phyloP scores from a whole-genome alignment of 2,797 vertebrate genomes.

The Gadopsis marmoratus region DNA sequence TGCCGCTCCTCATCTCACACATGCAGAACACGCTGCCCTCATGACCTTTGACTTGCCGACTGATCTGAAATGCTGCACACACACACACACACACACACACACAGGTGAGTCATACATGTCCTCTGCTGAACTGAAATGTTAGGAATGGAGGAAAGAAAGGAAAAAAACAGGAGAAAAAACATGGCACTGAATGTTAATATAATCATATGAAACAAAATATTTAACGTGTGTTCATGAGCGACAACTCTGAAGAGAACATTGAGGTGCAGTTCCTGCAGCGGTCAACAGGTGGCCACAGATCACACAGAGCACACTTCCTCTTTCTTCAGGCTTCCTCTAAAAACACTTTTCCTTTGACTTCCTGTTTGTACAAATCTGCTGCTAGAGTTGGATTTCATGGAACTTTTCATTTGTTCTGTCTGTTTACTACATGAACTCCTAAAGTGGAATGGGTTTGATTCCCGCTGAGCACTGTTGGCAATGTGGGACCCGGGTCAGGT shows the following conservation, averaged over 20 bases:
- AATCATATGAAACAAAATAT: too few species aligned
- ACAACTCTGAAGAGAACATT: too few species aligned
- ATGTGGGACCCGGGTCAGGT: too few species aligned
- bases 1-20: constrained; percentile 95
- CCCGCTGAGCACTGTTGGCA: too few species aligned
- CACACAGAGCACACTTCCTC: constrained; percentile 3
- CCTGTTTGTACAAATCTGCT: constrained; percentile 2
- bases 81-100: background rate
- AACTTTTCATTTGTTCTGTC: background rate
- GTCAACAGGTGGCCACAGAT: constrained; percentile 42
- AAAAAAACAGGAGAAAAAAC: background rate
- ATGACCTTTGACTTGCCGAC: constrained; percentile 93
- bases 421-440: background rate
- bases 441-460: too few species aligned
- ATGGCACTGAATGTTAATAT: background rate
- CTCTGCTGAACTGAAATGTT: too few species aligned
- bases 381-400: background rate
- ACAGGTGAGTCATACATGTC: background rate
- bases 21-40: constrained; percentile 97
- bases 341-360: background rate
- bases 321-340: background rate
- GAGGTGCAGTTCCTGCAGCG: background rate
- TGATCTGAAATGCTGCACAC: constrained; percentile 89
- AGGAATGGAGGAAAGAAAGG: background rate
- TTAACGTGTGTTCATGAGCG: background rate